phyloP scores from a whole-genome alignment of 2,888 invertebrate species.

The Aphodius sticticus region DNA sequence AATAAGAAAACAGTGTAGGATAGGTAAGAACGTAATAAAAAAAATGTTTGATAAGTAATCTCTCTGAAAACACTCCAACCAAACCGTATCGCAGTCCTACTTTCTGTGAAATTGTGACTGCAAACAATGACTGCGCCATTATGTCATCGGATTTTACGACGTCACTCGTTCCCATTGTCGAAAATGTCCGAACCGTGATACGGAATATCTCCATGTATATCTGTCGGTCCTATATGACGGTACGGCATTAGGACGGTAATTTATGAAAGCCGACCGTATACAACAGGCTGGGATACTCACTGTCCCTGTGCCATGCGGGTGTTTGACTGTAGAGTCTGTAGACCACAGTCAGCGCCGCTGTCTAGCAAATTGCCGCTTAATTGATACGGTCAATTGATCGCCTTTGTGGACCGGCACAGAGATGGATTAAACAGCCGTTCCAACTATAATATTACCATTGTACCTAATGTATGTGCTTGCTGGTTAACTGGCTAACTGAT shows the following conservation, averaged over 20 bases:
- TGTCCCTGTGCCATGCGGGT: not conserved
- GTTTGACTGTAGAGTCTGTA: not conserved
- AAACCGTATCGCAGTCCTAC: not conserved
- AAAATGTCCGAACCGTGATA: not conserved
- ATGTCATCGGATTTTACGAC: not conserved
- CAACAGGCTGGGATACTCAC: not conserved
- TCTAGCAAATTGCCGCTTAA: not conserved
- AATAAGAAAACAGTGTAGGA: too few species aligned
- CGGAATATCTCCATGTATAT: not conserved
- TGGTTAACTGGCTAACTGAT: not conserved
- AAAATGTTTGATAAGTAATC: too few species aligned
- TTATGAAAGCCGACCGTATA: not conserved
- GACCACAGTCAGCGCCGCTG: not conserved
- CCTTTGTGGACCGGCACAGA: not conserved
- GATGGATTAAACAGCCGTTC: not conserved
- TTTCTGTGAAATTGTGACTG: not conserved
- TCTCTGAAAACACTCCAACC: not conserved
- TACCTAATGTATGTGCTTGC: not conserved
- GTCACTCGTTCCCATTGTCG: not conserved
- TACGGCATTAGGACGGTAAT: not conserved
- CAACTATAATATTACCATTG: not conserved
- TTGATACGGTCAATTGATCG: not conserved
- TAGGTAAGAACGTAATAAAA: too few species aligned
- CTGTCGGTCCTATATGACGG: not conserved
- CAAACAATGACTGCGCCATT: not conserved